phyloP scores from a whole-genome alignment of 2,113 vertebrate species.

The Corythornis vintsioides region DNA sequence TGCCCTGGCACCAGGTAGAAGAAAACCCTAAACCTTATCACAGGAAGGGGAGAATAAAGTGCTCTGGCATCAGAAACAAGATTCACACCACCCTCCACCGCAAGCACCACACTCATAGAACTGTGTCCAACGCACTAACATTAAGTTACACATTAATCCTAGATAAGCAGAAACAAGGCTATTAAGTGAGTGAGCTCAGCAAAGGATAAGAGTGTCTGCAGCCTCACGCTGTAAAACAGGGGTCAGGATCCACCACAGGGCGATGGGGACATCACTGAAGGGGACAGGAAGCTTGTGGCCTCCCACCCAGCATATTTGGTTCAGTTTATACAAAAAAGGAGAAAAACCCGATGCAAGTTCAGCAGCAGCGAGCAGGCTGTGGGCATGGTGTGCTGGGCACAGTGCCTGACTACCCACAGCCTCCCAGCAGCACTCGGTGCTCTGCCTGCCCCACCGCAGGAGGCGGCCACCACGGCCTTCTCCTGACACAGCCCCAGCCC shows the following conservation, averaged over 20 bases:
- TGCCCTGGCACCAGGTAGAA: not conserved
- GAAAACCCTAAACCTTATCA: not conserved
- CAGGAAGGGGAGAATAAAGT: not conserved
- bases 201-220: not conserved
- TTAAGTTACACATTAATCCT: conserved; percentile 60
- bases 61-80: not conserved
- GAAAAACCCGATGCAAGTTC: not conserved
- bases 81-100: not conserved
- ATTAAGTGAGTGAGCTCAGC: conserved; percentile 30
- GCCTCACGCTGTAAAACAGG: not conserved
- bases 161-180: conserved; percentile 57
- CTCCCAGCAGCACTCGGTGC: not conserved
- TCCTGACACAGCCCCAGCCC: not conserved
- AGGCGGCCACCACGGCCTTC: fast-evolving
- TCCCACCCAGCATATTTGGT: not conserved
- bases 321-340: not conserved
- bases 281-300: fast-evolving
- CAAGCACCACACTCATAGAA: not conserved
- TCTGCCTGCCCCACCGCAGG: not conserved
- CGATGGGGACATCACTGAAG: not conserved
- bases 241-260: not conserved
- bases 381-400: fast-evolving
- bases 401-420: not conserved
- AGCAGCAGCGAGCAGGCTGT: fast-evolving
- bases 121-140: not conserved